Evolutionary conservation across 2,797 vertebrate species (phyloP).

Genomic region (Australoheros facetus): DNA sequence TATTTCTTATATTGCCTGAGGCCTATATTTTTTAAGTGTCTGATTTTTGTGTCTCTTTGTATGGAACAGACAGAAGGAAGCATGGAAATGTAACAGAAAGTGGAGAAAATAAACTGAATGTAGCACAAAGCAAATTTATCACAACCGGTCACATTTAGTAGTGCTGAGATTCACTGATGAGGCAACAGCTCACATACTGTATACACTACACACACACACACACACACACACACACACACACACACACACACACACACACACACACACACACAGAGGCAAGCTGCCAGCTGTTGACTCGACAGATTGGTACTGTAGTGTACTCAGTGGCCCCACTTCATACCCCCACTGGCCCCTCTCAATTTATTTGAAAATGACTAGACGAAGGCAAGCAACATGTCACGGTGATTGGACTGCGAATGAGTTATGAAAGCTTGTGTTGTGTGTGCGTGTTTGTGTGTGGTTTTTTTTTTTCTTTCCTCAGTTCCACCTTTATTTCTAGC

Average conservation of each 20-base stretch:
- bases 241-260: background rate
- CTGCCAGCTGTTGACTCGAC: conserved; percentile 80
- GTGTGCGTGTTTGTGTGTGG: no score
- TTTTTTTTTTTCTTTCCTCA: background rate
- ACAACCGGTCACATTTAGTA: conserved; percentile 54
- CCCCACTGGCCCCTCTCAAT: conserved; percentile 60
- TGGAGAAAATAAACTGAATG: conserved; percentile 10
- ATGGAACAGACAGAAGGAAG: conserved; percentile 24
- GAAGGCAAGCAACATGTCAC: conserved; percentile 67
- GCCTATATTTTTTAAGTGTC: conserved; percentile 10
- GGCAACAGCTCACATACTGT: conserved; percentile 70
- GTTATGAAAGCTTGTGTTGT: conserved; percentile 65
- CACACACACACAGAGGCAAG: conserved; percentile 40
- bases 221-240: conserved; percentile 20
- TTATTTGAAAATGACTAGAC: conserved; percentile 72
- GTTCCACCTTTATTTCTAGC: conserved; percentile 3
- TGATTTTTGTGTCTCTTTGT: conserved; percentile 17
- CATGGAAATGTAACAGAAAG: conserved; percentile 4
- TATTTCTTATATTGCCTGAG: conserved; percentile 1
- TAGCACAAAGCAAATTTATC: conserved; percentile 62
- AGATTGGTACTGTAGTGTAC: conserved; percentile 76
- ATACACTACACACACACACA: conserved; percentile 43
- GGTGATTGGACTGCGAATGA: conserved; percentile 52
- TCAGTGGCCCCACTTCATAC: conserved; percentile 76
- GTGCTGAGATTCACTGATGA: conserved; percentile 69